Conservation (phyloP, 2,113 vertebrate genomes). For the Ochotona curzoniae region DNA sequence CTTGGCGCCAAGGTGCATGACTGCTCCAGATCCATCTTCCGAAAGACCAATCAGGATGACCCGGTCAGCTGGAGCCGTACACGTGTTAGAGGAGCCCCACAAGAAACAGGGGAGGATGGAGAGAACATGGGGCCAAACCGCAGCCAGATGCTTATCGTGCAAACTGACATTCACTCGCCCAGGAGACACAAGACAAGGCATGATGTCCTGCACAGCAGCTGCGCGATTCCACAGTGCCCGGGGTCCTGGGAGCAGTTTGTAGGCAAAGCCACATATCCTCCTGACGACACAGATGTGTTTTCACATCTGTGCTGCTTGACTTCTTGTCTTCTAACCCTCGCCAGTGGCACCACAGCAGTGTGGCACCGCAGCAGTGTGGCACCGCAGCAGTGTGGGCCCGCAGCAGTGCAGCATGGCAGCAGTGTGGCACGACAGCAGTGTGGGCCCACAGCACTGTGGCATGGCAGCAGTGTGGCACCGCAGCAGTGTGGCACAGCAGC, state of each 20-base stretch:
- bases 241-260: background rate
- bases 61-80: background rate
- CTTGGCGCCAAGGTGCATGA: conserved; percentile 2
- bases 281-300: background rate
- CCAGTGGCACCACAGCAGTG: background rate
- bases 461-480: too few species aligned
- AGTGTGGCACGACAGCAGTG: too few species aligned
- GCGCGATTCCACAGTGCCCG: background rate
- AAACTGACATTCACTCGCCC: background rate
- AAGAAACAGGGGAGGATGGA: conserved; percentile 19
- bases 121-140: conserved; percentile 45
- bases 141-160: background rate
- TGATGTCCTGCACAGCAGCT: background rate
- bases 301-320: background rate
- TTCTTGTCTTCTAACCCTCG: background rate
- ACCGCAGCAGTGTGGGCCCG: too few species aligned
- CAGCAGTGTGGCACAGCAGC: too few species aligned
- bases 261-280: background rate
- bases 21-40: conserved; percentile 27
- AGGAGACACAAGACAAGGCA: background rate
- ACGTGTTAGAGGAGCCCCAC: background rate
- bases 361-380: background rate
- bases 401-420: too few species aligned
- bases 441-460: too few species aligned
- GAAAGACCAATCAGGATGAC: too few species aligned